Evolutionary conservation across 2,888 invertebrate genomes (phyloP), one percentile per base, ranked within the genome.

Genomic region (Orchestes rusci): DNA sequence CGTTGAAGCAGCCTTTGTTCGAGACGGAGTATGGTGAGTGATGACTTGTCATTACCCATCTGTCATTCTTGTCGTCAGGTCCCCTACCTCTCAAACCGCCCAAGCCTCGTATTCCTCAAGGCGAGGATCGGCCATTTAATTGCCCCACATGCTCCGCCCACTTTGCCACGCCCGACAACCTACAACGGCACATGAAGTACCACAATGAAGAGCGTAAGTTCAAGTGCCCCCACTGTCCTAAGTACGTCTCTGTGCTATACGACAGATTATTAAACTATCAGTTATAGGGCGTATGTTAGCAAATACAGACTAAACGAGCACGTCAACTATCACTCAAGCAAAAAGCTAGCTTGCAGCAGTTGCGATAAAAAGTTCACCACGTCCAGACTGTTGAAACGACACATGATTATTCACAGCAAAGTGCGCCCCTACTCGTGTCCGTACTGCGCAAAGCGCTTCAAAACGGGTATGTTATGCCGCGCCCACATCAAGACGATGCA

Each of bases 401-500:
- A 72, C 44, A 44, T 61, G 45, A 55, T 61, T n/a, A 63, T 54
- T 33, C 71, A 70, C 37, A 57, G 53, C 70, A 66, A 65, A 39
- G 61, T 62, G 29, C 66, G 71, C 39, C 74, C 74, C 2, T 76
- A 69, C 56, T 67, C 73, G 64, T 80, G 80, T 60, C 77, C 77
- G 0, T 76, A 76, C 58, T 80, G 79, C 57, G 70, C 70, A 49
- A 75, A 75, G 56, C 70, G 69, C 5, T 80, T 77, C 60, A 78
- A 77, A 62, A 73, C 74, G 2, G 64, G 71, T 10, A 71, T 74
- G 15, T 73, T 76, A 57, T 80, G 80, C 59, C 71, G 77, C 54
- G 78, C 77, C 52, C 82, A 83, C 56, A 79, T 82, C 67, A 74
- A 73, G 54, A 72, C 39, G 4, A 44, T 73, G 3, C 81, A 81